Conservation (phyloP, 53 echinoderm and acorn worm species). For the Stichopus horrens region DNA sequence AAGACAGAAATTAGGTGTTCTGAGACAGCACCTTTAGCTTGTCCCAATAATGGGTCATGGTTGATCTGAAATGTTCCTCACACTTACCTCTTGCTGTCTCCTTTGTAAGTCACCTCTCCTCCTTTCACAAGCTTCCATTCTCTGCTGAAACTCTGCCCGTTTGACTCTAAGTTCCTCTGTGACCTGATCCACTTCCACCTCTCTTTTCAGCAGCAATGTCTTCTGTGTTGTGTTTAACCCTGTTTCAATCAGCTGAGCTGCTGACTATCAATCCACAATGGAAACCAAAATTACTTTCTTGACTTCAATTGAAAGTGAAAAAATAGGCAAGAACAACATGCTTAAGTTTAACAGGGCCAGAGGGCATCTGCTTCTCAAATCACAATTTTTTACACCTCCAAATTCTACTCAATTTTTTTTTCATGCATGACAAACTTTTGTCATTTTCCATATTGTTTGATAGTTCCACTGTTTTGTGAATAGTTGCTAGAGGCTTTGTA, state of each 20-base stretch:
- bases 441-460: too few species aligned
- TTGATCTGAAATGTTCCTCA: background rate
- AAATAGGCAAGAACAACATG: too few species aligned
- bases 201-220: slow-evolving; percentile 83
- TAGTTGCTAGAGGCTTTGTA: too few species aligned
- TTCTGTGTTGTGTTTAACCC: slow-evolving; percentile 93
- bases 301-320: too few species aligned
- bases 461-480: too few species aligned
- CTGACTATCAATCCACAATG: slow-evolving; percentile 51
- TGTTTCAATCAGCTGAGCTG: slow-evolving; percentile 92
- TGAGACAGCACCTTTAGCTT: background rate
- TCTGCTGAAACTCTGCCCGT: slow-evolving; percentile 75
- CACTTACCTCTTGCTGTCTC: slow-evolving; percentile 78
- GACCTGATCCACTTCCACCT: slow-evolving; percentile 88
- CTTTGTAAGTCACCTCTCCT: slow-evolving; percentile 80
- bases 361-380: too few species aligned
- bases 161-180: slow-evolving; percentile 78
- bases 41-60: background rate
- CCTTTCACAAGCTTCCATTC: slow-evolving; percentile 88
- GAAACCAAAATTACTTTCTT: too few species aligned
- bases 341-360: too few species aligned
- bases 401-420: too few species aligned
- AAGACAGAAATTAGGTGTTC: background rate
- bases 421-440: too few species aligned
- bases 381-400: too few species aligned